Evolutionary conservation across 2,888 invertebrate genomes (phyloP).

Genomic region (Apamea anceps): DNA sequence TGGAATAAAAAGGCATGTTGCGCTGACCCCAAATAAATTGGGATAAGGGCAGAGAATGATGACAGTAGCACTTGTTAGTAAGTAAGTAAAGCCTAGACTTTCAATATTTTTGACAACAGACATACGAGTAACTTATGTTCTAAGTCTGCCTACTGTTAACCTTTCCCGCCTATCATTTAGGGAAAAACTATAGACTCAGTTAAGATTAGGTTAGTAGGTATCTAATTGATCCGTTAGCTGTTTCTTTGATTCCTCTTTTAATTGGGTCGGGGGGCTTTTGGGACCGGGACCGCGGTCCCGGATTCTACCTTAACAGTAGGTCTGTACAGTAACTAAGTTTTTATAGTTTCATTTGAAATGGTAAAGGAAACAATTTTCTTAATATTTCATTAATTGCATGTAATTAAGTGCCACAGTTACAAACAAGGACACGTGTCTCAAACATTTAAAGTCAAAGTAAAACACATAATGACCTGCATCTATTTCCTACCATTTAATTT

Average conservation of each 20-base stretch:
- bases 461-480: slow-evolving; percentile 44
- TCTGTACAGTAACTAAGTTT: neutral
- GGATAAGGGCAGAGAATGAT: too few relatives aligned
- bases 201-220: neutral
- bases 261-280: neutral
- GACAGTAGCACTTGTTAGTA: too few relatives aligned
- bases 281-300: too few relatives aligned
- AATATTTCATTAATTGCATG: slow-evolving; percentile 32
- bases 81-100: too few relatives aligned
- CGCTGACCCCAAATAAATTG: too few relatives aligned
- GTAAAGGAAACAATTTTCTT: slow-evolving; percentile 5
- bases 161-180: too few relatives aligned
- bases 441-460: slow-evolving; percentile 46
- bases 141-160: neutral
- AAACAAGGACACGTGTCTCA: slow-evolving; percentile 47
- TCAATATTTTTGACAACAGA: neutral
- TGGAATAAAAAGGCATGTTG: too few relatives aligned
- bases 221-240: too few relatives aligned
- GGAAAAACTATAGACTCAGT: neutral
- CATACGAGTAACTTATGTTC: neutral
- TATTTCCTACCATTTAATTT: slow-evolving; percentile 59
- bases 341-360: slow-evolving; percentile 9
- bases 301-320: neutral
- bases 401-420: slow-evolving; percentile 26
- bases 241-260: neutral